phyloP scores from a whole-genome alignment of 2,888 invertebrate species.

The Lasioglossum figueresi region DNA sequence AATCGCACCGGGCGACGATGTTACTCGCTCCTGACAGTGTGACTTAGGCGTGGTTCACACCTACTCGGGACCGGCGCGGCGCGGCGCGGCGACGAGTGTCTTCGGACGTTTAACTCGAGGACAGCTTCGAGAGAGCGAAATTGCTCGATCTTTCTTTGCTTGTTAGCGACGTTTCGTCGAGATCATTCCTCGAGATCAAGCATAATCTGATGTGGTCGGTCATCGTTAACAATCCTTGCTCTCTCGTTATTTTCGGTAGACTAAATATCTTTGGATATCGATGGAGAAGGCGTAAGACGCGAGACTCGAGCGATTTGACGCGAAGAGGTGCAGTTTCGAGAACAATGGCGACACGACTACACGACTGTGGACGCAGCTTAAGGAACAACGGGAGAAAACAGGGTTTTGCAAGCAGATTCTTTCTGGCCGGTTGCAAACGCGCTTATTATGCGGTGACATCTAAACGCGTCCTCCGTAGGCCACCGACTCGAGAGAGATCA shows the following conservation, averaged over 20 bases:
- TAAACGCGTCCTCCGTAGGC: slow-evolving; percentile 50
- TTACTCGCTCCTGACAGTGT: slow-evolving; percentile 23
- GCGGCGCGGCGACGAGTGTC: not conserved
- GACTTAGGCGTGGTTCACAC: slow-evolving; percentile 45
- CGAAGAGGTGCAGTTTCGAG: not conserved
- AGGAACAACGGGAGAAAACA: slow-evolving; percentile 15
- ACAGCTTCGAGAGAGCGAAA: not conserved
- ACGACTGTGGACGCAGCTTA: slow-evolving; percentile 41
- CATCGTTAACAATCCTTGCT: not conserved
- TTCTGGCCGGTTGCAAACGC: slow-evolving; percentile 54
- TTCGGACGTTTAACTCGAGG: not conserved
- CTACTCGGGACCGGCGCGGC: slow-evolving; percentile 21
- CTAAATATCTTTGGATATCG: not conserved
- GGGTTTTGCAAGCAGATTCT: slow-evolving; percentile 68
- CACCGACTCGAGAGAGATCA: slow-evolving; percentile 31
- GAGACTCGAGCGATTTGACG: not conserved
- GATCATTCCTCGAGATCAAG: not conserved
- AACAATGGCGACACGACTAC: slow-evolving; percentile 13
- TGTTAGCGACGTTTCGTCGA: not conserved
- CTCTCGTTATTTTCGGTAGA: not conserved
- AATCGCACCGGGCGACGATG: slow-evolving; percentile 42
- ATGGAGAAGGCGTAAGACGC: not conserved
- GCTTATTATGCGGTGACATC: slow-evolving; percentile 71
- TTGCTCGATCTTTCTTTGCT: not conserved
- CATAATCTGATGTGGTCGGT: not conserved